These are phyloP conservation scores for Willisornis vidua DNA, from an alignment of 2,113 vertebrate genomes.

Conservation along the genomic window DNA sequence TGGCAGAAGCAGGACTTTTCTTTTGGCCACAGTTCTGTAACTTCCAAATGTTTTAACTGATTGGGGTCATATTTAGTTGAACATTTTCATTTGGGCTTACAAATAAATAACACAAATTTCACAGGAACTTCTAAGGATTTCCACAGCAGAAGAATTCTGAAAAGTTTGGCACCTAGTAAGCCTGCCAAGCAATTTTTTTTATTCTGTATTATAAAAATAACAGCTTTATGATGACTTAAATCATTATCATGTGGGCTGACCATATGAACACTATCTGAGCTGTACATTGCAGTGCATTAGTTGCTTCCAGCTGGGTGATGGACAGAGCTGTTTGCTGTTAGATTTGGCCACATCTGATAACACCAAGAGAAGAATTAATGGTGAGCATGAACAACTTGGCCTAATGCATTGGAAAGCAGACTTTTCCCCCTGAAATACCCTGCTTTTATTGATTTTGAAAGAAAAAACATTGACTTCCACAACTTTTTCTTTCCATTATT, in stretches of 20 bases:
- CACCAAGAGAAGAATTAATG: neutral
- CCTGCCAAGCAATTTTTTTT: neutral
- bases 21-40: neutral
- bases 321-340: neutral
- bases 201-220: neutral
- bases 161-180: neutral
- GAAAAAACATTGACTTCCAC: neutral
- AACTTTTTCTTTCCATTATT: neutral
- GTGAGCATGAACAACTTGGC: neutral
- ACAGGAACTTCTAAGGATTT: neutral
- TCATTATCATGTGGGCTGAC: neutral
- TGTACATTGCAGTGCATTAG: neutral
- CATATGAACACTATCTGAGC: neutral
- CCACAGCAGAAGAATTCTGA: neutral
- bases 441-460: neutral
- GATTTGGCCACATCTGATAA: neutral
- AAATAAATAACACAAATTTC: neutral
- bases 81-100: constrained; percentile 4
- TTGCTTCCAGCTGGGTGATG: neutral
- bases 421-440: neutral
- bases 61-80: neutral
- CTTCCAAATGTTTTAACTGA: neutral
- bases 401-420: neutral
- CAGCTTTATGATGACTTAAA: neutral
- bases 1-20: neutral